These are phyloP conservation scores for Hyphantria cunea DNA, from an alignment of 1,140 invertebrate species.

Conservation along the genomic window DNA sequence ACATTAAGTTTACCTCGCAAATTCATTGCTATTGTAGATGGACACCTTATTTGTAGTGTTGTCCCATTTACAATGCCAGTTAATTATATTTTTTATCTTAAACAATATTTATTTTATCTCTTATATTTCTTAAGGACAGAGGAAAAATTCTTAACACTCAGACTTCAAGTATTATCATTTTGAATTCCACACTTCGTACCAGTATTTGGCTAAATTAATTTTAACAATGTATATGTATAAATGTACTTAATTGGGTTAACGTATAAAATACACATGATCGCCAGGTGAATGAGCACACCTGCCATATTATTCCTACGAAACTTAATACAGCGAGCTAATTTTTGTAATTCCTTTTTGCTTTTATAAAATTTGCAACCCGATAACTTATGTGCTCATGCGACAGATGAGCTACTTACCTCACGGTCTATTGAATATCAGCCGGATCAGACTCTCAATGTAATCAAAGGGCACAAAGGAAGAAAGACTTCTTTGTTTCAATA, in stretches of 20 bases:
- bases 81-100: no score
- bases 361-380: conserved; percentile 57
- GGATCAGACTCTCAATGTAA: conserved; percentile 27
- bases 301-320: conserved; percentile 58
- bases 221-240: conserved; percentile 29
- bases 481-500: conserved; percentile 32
- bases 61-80: no score
- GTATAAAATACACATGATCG: conserved; percentile 59
- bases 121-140: no score
- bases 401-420: conserved; percentile 67
- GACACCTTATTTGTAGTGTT: no score
- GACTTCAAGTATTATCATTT: no score
- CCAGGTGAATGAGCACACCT: conserved; percentile 72
- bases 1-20: no score
- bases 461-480: conserved; percentile 43
- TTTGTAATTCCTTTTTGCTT: conserved; percentile 43
- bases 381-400: conserved; percentile 52
- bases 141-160: no score
- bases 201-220: conserved; percentile 27
- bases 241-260: conserved; percentile 50
- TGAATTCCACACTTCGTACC: no score
- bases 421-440: conserved; percentile 55
- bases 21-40: no score
- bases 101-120: no score
- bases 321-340: conserved; percentile 67